A percentile compares a stretch with the other conserved stretches of the same genome.
These are phyloP conservation scores for Thoracochromis brauschi DNA, from an alignment of 2,113 vertebrate species.

Conservation along the genomic window DNA sequence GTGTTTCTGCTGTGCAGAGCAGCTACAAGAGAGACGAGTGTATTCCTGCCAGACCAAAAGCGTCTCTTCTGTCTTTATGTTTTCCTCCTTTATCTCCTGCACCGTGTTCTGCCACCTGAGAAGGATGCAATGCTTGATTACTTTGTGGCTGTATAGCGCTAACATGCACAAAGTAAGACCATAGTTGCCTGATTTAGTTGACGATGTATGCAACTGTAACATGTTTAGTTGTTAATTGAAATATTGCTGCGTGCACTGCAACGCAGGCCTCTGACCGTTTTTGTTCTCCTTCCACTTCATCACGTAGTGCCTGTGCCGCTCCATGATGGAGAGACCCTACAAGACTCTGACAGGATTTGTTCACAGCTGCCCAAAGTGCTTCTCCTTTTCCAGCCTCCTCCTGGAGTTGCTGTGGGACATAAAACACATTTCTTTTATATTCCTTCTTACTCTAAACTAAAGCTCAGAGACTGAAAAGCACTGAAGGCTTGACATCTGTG, in stretches of 20 bases:
- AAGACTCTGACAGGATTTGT: constrained; percentile 60
- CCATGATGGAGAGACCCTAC: constrained; percentile 58
- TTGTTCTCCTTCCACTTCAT: constrained; percentile 60
- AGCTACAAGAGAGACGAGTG: constrained; percentile 18
- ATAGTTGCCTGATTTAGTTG: background rate
- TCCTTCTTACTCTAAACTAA: background rate
- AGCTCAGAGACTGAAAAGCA: background rate
- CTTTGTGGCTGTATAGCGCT: background rate
- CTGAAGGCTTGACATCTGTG: background rate
- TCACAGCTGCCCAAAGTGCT: constrained; percentile 68
- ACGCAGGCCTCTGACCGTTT: constrained; percentile 57
- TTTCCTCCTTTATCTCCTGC: constrained; percentile 67
- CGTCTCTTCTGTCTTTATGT: constrained; percentile 39
- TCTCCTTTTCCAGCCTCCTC: constrained; percentile 63
- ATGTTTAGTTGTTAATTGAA: background rate
- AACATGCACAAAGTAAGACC: background rate
- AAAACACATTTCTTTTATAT: background rate
- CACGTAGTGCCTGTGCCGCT: constrained; percentile 60
- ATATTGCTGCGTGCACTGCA: background rate
- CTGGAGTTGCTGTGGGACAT: constrained; percentile 71
- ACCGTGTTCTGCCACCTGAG: constrained; percentile 75
- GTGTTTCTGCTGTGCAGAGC: constrained; percentile 47
- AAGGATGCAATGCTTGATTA: background rate
- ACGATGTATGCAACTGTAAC: background rate
- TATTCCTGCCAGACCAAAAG: constrained; percentile 76